Evolutionary conservation across 2,888 invertebrate genomes (phyloP).

Genomic region (Catocala fraxini): DNA sequence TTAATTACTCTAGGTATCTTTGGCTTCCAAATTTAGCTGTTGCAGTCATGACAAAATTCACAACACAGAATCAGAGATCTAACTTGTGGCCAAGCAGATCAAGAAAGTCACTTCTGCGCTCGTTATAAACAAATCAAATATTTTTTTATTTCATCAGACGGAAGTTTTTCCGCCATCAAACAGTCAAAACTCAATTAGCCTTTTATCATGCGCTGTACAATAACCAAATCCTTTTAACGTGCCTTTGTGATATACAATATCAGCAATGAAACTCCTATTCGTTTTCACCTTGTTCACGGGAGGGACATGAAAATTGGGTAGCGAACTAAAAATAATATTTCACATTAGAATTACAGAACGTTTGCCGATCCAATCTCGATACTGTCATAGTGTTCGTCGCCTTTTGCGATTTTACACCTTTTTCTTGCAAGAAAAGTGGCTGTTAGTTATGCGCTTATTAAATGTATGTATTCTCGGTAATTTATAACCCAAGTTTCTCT

Average conservation of each 20-base stretch:
- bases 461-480: too few species aligned
- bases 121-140: background rate
- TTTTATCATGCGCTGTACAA: background rate
- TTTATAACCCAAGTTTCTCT: too few species aligned
- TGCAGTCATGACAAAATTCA: too few species aligned
- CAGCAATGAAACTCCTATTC: conserved; percentile 3
- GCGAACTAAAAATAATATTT: background rate
- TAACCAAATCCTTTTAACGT: conserved; percentile 7
- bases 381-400: too few species aligned
- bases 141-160: background rate
- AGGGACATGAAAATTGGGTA: conserved; percentile 3
- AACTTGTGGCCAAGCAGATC: background rate
- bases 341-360: background rate
- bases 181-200: conserved; percentile 1
- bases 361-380: too few species aligned
- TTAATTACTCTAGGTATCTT: too few species aligned
- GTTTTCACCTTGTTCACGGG: background rate
- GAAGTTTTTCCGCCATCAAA: conserved; percentile 1
- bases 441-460: too few species aligned
- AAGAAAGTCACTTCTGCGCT: background rate
- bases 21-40: too few species aligned
- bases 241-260: conserved; percentile 11
- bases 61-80: too few species aligned
- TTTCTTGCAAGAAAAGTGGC: too few species aligned
- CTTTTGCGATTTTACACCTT: too few species aligned